These are phyloP conservation scores for Spermophilus dauricus DNA, from an alignment of 2,113 vertebrate genomes.

Conservation along the genomic window DNA sequence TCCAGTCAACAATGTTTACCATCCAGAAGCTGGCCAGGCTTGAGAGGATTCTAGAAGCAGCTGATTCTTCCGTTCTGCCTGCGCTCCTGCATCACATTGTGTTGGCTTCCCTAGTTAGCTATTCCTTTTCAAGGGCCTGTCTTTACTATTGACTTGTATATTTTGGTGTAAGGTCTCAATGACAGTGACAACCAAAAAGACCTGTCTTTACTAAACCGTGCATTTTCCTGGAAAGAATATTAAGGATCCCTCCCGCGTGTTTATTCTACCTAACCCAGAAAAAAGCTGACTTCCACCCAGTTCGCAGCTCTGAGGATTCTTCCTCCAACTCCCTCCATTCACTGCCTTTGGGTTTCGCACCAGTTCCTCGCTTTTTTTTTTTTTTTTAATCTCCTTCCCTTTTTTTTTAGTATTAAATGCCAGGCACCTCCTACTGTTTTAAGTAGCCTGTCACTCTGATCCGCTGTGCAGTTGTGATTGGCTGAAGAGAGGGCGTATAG, in stretches of 20 bases:
- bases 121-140: neutral
- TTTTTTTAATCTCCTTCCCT: neutral
- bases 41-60: constrained; percentile 37
- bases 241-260: neutral
- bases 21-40: neutral
- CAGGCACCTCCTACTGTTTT: constrained; percentile 53
- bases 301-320: neutral
- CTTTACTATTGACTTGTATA: neutral
- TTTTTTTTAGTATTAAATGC: neutral
- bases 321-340: neutral
- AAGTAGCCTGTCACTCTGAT: constrained; percentile 69
- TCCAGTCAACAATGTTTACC: neutral
- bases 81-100: neutral
- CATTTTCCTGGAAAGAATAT: neutral
- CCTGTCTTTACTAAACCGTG: neutral
- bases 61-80: neutral
- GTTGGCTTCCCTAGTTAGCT: neutral
- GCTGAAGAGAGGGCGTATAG: neutral
- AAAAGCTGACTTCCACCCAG: neutral
- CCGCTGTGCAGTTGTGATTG: constrained; percentile 74
- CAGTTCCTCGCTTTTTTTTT: neutral
- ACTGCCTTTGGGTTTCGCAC: neutral
- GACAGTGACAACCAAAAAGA: neutral
- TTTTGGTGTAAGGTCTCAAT: neutral
- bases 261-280: neutral